Conservation (phyloP, 2,113 vertebrate species). For the Poicephalus meyeri region DNA sequence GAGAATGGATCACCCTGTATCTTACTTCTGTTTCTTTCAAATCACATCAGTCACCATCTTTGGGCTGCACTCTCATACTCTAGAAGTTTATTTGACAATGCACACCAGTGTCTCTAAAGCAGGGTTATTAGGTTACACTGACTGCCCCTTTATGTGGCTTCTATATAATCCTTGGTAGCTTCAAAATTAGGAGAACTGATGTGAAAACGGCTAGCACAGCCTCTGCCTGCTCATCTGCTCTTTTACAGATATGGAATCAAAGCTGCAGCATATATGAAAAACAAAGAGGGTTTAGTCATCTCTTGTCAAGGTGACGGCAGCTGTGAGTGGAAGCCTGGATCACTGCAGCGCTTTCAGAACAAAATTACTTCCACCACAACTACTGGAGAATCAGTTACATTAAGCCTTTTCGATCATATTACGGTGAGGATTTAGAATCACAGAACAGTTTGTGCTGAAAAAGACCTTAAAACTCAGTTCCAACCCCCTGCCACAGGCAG, state of each 20-base stretch:
- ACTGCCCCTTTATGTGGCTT: neutral
- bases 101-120: neutral
- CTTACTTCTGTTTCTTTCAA: neutral
- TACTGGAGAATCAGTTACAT: constrained; percentile 74
- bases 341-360: constrained; percentile 76
- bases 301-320: constrained; percentile 48
- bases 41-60: neutral
- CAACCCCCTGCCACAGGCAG: neutral
- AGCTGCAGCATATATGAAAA: constrained; percentile 88
- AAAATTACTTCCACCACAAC: constrained; percentile 80
- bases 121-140: neutral
- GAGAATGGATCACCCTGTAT: neutral
- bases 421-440: constrained; percentile 78
- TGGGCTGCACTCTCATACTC: fast-evolving
- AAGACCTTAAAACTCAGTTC: neutral
- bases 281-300: constrained; percentile 87
- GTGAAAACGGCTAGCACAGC: neutral
- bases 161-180: neutral
- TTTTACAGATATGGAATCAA: constrained; percentile 87
- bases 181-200: neutral
- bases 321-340: constrained; percentile 87
- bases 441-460: neutral
- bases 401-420: constrained; percentile 88
- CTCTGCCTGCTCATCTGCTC: neutral
- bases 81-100: neutral